Percentiles rank a stretch among this genome's conserved stretches.
Conservation (phyloP, 1,140 invertebrate species). For the Melanaphis sacchari region DNA sequence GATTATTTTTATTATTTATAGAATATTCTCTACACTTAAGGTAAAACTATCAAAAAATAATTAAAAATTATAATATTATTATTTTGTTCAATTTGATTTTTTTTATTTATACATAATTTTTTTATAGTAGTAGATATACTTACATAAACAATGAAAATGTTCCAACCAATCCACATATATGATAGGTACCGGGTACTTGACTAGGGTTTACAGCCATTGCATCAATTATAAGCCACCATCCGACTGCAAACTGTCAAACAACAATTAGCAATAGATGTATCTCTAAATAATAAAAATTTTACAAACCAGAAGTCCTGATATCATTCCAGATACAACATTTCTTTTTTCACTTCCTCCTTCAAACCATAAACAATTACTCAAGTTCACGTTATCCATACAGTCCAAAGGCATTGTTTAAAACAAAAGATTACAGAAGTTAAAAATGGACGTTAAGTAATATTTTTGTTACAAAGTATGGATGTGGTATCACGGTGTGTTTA, state of each 20-base stretch:
- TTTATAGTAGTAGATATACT: slow-evolving; percentile 62
- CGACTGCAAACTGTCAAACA: slow-evolving; percentile 85
- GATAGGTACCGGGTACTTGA: slow-evolving; percentile 80
- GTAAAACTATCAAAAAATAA: too few relatives aligned
- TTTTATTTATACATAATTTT: background rate
- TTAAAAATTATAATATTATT: too few relatives aligned
- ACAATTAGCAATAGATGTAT: slow-evolving; percentile 59
- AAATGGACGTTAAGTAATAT: background rate
- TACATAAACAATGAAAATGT: slow-evolving; percentile 94
- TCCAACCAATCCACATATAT: slow-evolving; percentile 93
- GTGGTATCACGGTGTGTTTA: background rate
- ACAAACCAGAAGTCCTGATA: slow-evolving; percentile 83
- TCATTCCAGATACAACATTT: slow-evolving; percentile 83
- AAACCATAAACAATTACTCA: slow-evolving; percentile 70
- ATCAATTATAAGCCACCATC: slow-evolving; percentile 99
- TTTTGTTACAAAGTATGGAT: background rate
- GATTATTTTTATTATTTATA: too few relatives aligned
- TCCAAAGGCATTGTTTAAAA: slow-evolving; percentile 31
- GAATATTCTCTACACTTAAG: too few relatives aligned
- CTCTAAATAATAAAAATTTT: background rate
- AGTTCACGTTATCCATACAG: slow-evolving; percentile 64
- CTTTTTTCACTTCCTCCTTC: slow-evolving; percentile 73
- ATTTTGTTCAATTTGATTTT: background rate
- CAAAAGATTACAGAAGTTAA: background rate
- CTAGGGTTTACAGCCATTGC: slow-evolving; percentile 81